Conservation (phyloP, 2,888 invertebrate species). For the Byasa hedistus region DNA sequence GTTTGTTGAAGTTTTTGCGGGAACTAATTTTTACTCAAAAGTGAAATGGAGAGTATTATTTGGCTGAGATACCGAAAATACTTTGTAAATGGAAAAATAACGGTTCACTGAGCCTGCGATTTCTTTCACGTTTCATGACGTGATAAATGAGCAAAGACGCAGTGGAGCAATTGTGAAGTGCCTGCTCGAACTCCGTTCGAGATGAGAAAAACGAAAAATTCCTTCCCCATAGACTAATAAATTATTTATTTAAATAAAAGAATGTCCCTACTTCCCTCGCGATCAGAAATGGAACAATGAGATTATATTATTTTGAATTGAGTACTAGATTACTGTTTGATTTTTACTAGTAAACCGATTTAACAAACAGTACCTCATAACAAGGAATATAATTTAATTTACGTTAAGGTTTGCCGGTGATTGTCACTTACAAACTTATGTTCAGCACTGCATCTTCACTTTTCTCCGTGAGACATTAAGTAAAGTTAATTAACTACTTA, state of each 20-base stretch:
- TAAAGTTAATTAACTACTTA: too few relatives aligned
- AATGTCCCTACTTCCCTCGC: background rate
- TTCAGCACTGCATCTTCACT: too few relatives aligned
- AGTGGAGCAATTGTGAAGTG: slow-evolving; percentile 33
- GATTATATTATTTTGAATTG: background rate
- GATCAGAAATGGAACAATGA: background rate
- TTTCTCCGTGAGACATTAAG: too few relatives aligned
- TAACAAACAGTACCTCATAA: too few relatives aligned
- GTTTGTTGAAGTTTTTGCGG: too few relatives aligned
- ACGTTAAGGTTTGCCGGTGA: too few relatives aligned
- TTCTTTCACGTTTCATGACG: slow-evolving; percentile 62
- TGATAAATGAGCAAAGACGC: slow-evolving; percentile 63
- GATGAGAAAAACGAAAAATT: slow-evolving; percentile 15
- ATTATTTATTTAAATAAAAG: background rate
- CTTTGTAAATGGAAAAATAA: slow-evolving; percentile 70
- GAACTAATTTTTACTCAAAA: slow-evolving; percentile 10
- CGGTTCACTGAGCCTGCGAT: slow-evolving; percentile 67
- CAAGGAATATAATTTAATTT: too few relatives aligned
- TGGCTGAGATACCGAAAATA: slow-evolving; percentile 63
- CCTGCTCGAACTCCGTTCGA: slow-evolving; percentile 23
- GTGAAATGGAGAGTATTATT: slow-evolving; percentile 51
- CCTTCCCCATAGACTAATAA: slow-evolving; percentile 4
- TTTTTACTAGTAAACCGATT: too few relatives aligned
- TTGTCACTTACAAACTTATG: too few relatives aligned
- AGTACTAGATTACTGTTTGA: background rate